phyloP scores from a whole-genome alignment of 2,797 vertebrate species.

The Bradypodion pumilum region DNA sequence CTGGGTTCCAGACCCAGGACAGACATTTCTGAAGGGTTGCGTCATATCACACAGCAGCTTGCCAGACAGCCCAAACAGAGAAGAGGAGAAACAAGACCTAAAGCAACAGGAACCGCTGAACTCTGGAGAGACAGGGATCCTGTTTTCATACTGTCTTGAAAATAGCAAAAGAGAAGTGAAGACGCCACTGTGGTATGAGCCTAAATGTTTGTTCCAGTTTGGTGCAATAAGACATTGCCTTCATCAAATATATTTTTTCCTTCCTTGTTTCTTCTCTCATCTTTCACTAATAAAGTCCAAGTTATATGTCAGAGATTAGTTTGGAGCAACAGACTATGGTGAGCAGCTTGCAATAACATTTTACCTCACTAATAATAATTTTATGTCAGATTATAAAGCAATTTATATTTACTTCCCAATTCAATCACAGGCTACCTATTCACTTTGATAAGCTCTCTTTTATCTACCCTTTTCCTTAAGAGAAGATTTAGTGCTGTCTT shows the following conservation, averaged over 20 bases:
- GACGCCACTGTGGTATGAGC: slow-evolving; percentile 49
- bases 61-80: slow-evolving; percentile 33
- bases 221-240: slow-evolving; percentile 1
- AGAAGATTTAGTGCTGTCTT: neutral
- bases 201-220: slow-evolving; percentile 38
- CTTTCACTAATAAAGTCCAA: slow-evolving; percentile 7
- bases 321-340: slow-evolving; percentile 9
- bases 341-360: slow-evolving; percentile 2
- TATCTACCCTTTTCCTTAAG: neutral
- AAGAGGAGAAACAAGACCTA: slow-evolving; percentile 33
- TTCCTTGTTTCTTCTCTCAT: slow-evolving; percentile 2
- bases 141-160: slow-evolving; percentile 44
- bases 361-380: neutral
- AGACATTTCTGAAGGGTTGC: slow-evolving; percentile 40
- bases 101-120: slow-evolving; percentile 32
- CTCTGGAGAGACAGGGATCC: slow-evolving; percentile 35
- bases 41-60: slow-evolving; percentile 40
- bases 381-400: no score
- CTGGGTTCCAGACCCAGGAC: slow-evolving; percentile 37
- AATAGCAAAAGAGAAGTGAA: slow-evolving; percentile 38
- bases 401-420: neutral
- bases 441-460: neutral
- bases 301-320: neutral
- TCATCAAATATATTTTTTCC: slow-evolving; percentile 6
- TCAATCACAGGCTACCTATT: neutral